phyloP scores from a whole-genome alignment of 2,113 vertebrate species.

The human region DNA sequence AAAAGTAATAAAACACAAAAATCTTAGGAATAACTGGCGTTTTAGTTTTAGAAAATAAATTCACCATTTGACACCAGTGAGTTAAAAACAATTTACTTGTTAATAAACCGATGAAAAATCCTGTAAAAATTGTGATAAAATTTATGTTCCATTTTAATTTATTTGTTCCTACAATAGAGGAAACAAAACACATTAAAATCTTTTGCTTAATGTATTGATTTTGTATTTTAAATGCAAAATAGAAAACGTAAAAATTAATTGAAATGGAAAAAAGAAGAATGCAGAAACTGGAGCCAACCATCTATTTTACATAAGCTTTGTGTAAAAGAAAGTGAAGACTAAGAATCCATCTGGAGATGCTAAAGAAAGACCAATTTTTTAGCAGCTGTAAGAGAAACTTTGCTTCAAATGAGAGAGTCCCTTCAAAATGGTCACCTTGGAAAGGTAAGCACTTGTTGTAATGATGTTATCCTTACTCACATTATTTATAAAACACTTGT shows the following conservation, averaged over 20 bases:
- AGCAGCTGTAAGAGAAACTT: background rate
- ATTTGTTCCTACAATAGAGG: background rate
- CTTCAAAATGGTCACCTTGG: background rate
- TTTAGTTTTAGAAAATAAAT: constrained; percentile 19
- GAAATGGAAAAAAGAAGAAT: background rate
- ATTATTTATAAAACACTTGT: background rate
- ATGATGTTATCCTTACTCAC: background rate
- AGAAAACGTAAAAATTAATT: background rate
- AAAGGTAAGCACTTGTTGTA: background rate
- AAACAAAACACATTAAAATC: background rate
- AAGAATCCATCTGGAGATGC: background rate
- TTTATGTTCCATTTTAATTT: background rate
- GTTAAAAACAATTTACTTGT: background rate
- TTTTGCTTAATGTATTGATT: background rate
- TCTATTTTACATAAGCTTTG: background rate
- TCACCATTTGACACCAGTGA: background rate
- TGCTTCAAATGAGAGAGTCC: background rate
- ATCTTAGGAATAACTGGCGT: background rate
- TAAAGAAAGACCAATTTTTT: background rate
- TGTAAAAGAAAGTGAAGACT: background rate
- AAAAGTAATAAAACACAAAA: background rate
- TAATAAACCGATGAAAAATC: background rate
- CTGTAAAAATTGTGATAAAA: background rate
- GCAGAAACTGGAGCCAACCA: background rate
- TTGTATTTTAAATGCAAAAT: background rate